Base-by-base conservation (phyloP, 2,113 vertebrate genomes). In the Microcebus lehilahytsara region DNA sequence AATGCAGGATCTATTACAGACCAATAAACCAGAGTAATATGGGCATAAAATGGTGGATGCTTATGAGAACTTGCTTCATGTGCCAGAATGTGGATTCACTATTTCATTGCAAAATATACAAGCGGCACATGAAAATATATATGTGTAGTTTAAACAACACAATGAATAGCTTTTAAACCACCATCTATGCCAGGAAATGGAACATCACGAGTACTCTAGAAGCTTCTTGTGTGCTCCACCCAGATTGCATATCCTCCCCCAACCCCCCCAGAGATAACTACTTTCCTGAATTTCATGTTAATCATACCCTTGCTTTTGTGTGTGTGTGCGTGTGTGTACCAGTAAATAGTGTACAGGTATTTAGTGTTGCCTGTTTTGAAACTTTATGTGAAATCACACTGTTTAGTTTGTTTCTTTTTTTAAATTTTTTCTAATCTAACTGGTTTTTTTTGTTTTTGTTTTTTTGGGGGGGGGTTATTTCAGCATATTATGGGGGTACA, bases 341-440 rank as follows among this genome's bases (percentile, higher is more conserved):
- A 53, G 6, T 46, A 77, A 78, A 66, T 25, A 40, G 12, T n/a
- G 19, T 32, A 49, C 42, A 77, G 2, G 42, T 72, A 67, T 49
- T 83, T 77, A 56, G 22, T 51, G 95, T 92, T 85, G 75, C 53
- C 30, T 85, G 22, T 27, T 88, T 95, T 58, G 34, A 25, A 86
- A 83, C 11, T 89, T 51, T 66, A 49, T 42, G 20, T 87, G 75
- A 64, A 81, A 77, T 60, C 13, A 88, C 20, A 53, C 46, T 37
- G 0, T 34, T 25, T n/a, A 37, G 71, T n/a, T 46, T 46, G 40
- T 4, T 42, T 42, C 40, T 46, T 46, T 46, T 46, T 46, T 46
- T 46, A n/a, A n/a, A 46, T 46, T 46, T 46, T 46, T 46, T 46
- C 46, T 1, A 46, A 46, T 46, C 46, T 46, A n/a, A n/a, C n/a